Base-by-base conservation (phyloP, 2,797 vertebrate genomes). In the Bryconaethiops microstoma region DNA sequence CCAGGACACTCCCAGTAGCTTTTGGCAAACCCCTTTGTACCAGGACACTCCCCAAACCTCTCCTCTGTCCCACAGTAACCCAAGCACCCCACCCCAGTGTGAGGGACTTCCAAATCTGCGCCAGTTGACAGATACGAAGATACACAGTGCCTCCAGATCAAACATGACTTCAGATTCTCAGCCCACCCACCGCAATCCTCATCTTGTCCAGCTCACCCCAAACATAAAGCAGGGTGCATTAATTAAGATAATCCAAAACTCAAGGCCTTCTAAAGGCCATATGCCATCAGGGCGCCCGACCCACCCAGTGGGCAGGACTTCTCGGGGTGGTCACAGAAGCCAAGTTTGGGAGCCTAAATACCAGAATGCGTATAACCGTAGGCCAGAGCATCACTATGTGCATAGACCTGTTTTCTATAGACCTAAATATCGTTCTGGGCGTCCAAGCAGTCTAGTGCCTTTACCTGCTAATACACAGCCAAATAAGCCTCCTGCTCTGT, bases 1-100 rank as follows among this genome's bases (percentile, higher is more conserved):
- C 85, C 96, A 97, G 70, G 97, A 98, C 85, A 99, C 98, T 2
- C 98, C 98, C 0, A 95, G 95, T 90, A 99, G 97, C 9, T 97
- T 95, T 17, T 94, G 96, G 75, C 95, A 96, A 8, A 99, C 97
- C 0, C 97, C 97, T 0, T 92, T 86, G 84, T 97, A 96, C 83
- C 96, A 95, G 92, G 96, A 96, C 88, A 97, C 96, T 0, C 98
- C 98, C n/a, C 93, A 90, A 81, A 97, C 97, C 1, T 97, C 98
- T 0, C 96, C 94, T 59, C 74, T 96, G 57, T 87, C 91, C 60
- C 25, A 81, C 21, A 84, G 81, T 65, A 83, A 60, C 54, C 81
- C 86, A 29, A 79, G 79, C 39, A 86, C 84, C 12, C 86, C 86
- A 7, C 57, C 62, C 5, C 86, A 81, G 48, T 75, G 62, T 45